Conservation (phyloP, 92 coral and sea anemone genomes). For the Parazoanthus darwini region DNA sequence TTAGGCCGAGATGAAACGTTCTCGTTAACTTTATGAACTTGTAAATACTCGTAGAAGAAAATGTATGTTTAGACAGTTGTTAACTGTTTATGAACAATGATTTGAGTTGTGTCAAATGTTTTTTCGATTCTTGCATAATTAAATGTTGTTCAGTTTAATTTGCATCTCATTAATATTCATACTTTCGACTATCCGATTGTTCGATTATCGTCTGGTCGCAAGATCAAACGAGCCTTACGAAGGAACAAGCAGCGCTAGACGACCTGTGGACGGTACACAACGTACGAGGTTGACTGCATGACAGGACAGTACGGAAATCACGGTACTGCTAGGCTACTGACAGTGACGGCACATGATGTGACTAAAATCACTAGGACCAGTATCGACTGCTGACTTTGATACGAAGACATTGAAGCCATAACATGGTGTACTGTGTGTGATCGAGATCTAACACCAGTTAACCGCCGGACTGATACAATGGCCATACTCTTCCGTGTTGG, state of each 20-base stretch:
- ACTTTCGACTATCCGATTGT: too few relatives aligned
- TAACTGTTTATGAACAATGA: too few relatives aligned
- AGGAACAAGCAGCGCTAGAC: constrained; percentile 48
- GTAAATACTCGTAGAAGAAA: too few relatives aligned
- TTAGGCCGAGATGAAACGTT: too few relatives aligned
- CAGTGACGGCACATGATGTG: constrained; percentile 18
- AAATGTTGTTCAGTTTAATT: too few relatives aligned
- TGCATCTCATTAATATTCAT: too few relatives aligned
- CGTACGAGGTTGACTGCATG: constrained; percentile 40
- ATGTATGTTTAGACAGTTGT: too few relatives aligned
- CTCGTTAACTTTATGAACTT: too few relatives aligned
- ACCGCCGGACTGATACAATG: constrained; percentile 32
- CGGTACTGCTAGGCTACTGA: constrained; percentile 27
- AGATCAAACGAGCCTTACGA: constrained; percentile 51
- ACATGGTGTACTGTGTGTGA: constrained; percentile 14
- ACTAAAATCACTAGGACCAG: constrained; percentile 15
- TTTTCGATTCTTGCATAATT: too few relatives aligned
- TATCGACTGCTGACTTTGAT: constrained; percentile 29
- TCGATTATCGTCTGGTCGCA: constrained; percentile 6
- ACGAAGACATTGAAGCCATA: constrained; percentile 24
- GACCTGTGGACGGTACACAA: constrained; percentile 1
- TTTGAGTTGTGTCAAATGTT: too few relatives aligned
- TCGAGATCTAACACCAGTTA: constrained; percentile 4
- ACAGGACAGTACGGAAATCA: constrained; percentile 7
- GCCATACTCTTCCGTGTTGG: constrained; percentile 38